Evolutionary conservation across 1,140 invertebrate species (phyloP).

Genomic region (Ruditapes philippinarum): DNA sequence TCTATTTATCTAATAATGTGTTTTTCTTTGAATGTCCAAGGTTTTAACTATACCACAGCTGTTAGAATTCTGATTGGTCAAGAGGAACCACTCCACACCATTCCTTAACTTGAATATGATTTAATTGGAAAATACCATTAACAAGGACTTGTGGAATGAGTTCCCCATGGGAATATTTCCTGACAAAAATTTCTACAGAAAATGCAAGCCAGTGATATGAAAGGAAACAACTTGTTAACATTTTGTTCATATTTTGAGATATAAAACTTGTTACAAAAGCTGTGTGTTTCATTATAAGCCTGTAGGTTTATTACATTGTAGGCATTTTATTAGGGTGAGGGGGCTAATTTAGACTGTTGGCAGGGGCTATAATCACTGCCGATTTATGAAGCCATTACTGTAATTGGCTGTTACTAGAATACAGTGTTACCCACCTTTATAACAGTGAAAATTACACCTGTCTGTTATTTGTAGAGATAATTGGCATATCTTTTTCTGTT

Average conservation of each 20-base stretch:
- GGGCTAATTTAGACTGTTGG: constrained; percentile 40
- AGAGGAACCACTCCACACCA: neutral
- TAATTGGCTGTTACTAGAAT: constrained; percentile 25
- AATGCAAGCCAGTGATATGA: no score
- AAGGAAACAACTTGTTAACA: constrained; percentile 25
- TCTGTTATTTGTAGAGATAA: constrained; percentile 21
- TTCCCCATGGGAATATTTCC: no score
- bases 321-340: constrained; percentile 40
- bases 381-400: constrained; percentile 38
- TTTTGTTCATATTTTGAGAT: neutral
- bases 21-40: neutral
- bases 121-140: no score
- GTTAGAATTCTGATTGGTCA: neutral
- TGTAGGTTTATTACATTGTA: constrained; percentile 16
- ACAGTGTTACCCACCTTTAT: constrained; percentile 15
- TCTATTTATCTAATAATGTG: neutral
- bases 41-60: neutral
- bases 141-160: no score
- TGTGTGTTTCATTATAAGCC: constrained; percentile 22
- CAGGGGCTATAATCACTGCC: constrained; percentile 37
- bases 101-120: no score
- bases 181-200: no score
- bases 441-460: constrained; percentile 34
- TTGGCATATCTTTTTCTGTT: constrained; percentile 37
- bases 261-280: neutral